Percentiles rank a stretch among this genome's conserved stretches.
Evolutionary conservation across 2,888 invertebrate species (phyloP).

Genomic region (Dimorphilus gyrociliatus): DNA sequence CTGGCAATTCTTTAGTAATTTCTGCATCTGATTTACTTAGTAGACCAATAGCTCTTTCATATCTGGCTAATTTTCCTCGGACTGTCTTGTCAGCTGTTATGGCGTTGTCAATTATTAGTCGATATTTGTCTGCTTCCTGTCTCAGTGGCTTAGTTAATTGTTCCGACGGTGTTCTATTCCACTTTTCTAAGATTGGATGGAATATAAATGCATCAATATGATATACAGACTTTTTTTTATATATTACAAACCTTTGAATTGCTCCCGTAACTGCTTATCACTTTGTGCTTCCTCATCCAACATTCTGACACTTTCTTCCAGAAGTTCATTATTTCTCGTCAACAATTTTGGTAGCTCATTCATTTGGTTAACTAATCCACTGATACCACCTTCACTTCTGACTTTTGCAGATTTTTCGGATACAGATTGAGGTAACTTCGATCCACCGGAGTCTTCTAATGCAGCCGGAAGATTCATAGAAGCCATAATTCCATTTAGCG

Average conservation of each 20-base stretch:
- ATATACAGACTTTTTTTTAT: too few species aligned
- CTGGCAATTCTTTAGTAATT: conserved; percentile 26
- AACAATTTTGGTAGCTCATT: conserved; percentile 74
- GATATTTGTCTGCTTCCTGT: conserved; percentile 75
- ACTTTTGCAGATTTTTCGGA: conserved; percentile 66
- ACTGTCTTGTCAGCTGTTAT: conserved; percentile 62
- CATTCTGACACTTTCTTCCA: conserved; percentile 57
- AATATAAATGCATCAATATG: too few species aligned
- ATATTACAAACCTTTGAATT: too few species aligned
- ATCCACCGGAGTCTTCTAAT: conserved; percentile 55
- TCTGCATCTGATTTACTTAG: conserved; percentile 52
- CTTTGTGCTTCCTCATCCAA: conserved; percentile 78
- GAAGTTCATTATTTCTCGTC: conserved; percentile 77
- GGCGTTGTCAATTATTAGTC: conserved; percentile 71
- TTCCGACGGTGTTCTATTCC: conserved; percentile 73
- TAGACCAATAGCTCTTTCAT: conserved; percentile 61
- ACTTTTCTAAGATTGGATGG: too few species aligned
- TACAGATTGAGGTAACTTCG: conserved; percentile 69
- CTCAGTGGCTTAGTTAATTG: conserved; percentile 65
- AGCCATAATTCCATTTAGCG: conserved; percentile 73
- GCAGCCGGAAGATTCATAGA: conserved; percentile 93
- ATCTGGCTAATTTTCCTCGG: conserved; percentile 61
- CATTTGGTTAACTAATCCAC: conserved; percentile 53
- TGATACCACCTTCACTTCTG: conserved; percentile 57
- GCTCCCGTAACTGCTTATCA: conserved; percentile 65